Evolutionary conservation across 2,797 vertebrate species (phyloP).

Genomic region (Oreochromis mossambicus): DNA sequence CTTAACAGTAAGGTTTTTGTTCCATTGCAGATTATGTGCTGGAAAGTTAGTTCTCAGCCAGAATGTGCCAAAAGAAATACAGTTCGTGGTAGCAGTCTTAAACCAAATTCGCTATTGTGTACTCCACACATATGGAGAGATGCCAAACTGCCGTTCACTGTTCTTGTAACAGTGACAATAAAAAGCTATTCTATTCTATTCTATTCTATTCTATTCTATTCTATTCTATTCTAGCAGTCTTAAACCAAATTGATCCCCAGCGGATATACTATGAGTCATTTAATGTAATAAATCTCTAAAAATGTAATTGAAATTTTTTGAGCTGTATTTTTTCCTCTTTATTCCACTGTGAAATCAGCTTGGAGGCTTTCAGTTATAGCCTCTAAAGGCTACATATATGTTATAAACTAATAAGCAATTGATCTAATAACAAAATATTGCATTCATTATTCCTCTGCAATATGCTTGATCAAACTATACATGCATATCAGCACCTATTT

Average conservation of each 20-base stretch:
- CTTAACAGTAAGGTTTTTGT: neutral
- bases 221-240: neutral
- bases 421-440: neutral
- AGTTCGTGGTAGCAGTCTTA: neutral
- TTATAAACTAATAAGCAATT: neutral
- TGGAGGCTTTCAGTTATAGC: neutral
- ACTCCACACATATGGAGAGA: too few relatives aligned
- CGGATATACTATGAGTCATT: neutral
- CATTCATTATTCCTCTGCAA: neutral
- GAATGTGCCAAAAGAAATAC: neutral
- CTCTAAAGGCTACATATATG: neutral
- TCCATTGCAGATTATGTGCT: neutral
- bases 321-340: neutral
- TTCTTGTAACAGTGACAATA: too few relatives aligned
- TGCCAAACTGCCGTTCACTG: too few relatives aligned
- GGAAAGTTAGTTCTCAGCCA: neutral
- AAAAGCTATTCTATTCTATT: too few relatives aligned
- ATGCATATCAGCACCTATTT: rapidly evolving
- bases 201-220: too few relatives aligned
- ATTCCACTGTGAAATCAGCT: neutral
- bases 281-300: neutral
- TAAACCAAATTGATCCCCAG: neutral
- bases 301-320: neutral
- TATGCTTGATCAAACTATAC: neutral
- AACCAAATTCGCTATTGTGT: neutral